These are phyloP conservation scores for Stegophylla sp. DNA, from an alignment of 2,888 invertebrate genomes.

Conservation along the genomic window DNA sequence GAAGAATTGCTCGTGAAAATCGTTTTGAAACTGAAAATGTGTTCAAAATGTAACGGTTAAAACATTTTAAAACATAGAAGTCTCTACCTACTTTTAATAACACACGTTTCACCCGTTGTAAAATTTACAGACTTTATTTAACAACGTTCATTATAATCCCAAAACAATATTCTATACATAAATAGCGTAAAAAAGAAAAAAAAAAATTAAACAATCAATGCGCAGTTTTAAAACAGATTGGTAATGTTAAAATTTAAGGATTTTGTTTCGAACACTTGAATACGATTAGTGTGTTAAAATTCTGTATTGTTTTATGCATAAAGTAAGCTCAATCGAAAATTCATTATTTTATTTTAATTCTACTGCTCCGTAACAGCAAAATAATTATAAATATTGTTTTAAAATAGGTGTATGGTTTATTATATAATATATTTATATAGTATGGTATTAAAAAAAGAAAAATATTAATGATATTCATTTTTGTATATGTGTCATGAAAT, in stretches of 20 bases:
- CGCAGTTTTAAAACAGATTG: slow-evolving; percentile 20
- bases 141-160: no score
- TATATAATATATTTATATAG: background rate
- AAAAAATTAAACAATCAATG: slow-evolving; percentile 14
- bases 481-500: background rate
- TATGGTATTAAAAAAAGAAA: no score
- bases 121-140: no score
- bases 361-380: background rate
- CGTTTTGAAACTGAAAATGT: no score
- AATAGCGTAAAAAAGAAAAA: no score
- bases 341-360: background rate
- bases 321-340: background rate
- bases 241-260: no score
- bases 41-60: no score
- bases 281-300: slow-evolving; percentile 15
- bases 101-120: no score
- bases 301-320: background rate
- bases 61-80: no score
- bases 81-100: no score
- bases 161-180: no score
- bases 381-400: background rate
- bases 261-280: slow-evolving; percentile 19
- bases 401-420: background rate
- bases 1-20: no score
- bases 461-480: background rate